Base-by-base conservation (phyloP, 2,888 invertebrate genomes). In the Melanophora roralis region DNA sequence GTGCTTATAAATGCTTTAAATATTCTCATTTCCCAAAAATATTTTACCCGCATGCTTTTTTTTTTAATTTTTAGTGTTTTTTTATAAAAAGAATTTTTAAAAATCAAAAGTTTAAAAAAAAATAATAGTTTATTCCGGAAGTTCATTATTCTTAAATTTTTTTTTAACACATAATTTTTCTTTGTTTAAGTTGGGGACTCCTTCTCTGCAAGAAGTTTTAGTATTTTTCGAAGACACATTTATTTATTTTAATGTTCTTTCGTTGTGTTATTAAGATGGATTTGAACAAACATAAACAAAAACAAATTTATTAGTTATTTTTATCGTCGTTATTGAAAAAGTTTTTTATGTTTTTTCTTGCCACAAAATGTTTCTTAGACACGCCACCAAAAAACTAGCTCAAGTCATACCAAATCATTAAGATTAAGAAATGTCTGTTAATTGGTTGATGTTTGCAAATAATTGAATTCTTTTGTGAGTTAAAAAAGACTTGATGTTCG, bases 281-380 rank as follows among this genome's bases (percentile, higher is more conserved):
- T 27, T 27, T 5, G 23, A 0, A 36, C 1, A 6, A 47, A 19
- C n/a, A 14, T 5, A 40, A 27, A n/a, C 14, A 55, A 8, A 72
- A 62, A 45, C n/a, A 64, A 62, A 65, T 57, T 65, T 27, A 53
- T 65, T 65, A 47, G n/a, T 57, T 73, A 47, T 40, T 65, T 57
- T 40, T 73, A 65, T 64, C 73, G 64, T 47, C 36, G 23, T 53
- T 64, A 55, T 55, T 64, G 55, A 36, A 64, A 62, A 73, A 64
- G n/a, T 45, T 64, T 47, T 27, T 47, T 47, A 27, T 27, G 27
- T 2, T 19, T 23, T 47, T 27, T 27, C 57, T 5, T 36, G 6
- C 27, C 27, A 16, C 27, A 11, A 55, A 74, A 67, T 67, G 40
- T 40, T 57, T n/a, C 34, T 2, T 5, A 65, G 59, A 49, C 65